A percentile compares a stretch with the other conserved stretches of the same genome.
Evolutionary conservation across 2,113 vertebrate genomes (phyloP).

Genomic region (Varanus salvator): DNA sequence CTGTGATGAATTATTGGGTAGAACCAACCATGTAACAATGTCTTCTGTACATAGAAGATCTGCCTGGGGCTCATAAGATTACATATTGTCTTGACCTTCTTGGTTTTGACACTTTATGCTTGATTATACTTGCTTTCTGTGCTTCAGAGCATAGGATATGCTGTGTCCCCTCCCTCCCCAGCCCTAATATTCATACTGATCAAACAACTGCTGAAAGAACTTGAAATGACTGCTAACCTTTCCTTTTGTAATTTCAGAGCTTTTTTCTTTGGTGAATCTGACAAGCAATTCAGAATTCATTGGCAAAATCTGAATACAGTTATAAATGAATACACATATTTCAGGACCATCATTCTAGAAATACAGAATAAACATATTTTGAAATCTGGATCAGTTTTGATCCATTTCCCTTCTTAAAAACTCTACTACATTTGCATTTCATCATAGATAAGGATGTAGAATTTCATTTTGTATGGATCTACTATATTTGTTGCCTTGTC

Average conservation of each 20-base stretch:
- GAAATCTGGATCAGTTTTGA: slow-evolving; percentile 24
- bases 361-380: not conserved
- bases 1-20: not conserved
- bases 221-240: slow-evolving; percentile 16
- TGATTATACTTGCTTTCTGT: slow-evolving; percentile 18
- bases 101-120: slow-evolving; percentile 22
- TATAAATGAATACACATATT: slow-evolving; percentile 3
- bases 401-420: slow-evolving; percentile 25
- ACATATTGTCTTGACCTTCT: slow-evolving; percentile 16
- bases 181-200: slow-evolving; percentile 16
- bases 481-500: not conserved
- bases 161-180: no score
- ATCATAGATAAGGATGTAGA: not conserved
- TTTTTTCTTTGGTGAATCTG: slow-evolving; percentile 16
- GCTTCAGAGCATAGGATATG: not conserved
- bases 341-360: not conserved
- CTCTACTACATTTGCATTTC: not conserved
- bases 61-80: not conserved
- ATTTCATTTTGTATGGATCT: not conserved
- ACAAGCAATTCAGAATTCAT: slow-evolving; percentile 25
- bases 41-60: not conserved
- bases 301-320: not conserved
- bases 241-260: slow-evolving; percentile 12
- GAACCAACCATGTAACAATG: not conserved
- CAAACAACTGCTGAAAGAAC: slow-evolving; percentile 26